These are phyloP conservation scores for Paramisgurnus dabryanus DNA, from an alignment of 2,113 vertebrate genomes.

Conservation along the genomic window DNA sequence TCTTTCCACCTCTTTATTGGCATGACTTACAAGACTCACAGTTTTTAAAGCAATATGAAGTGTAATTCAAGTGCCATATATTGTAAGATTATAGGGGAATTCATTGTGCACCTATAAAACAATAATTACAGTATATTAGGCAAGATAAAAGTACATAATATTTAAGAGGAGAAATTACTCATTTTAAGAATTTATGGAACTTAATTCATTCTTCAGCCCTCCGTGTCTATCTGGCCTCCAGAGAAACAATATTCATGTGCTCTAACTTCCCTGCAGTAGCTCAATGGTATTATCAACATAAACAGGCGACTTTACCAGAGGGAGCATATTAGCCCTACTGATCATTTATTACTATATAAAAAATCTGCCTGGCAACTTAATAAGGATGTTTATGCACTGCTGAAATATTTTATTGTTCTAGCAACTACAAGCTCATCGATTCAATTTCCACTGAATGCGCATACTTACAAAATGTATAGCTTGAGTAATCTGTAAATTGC, in stretches of 20 bases:
- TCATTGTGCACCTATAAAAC: not conserved
- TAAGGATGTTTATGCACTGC: too few species aligned
- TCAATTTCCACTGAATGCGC: too few species aligned
- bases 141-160: not conserved
- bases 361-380: too few species aligned
- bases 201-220: not conserved
- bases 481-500: too few species aligned
- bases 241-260: conserved; percentile 25
- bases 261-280: conserved; percentile 23
- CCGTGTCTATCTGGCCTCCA: conserved; percentile 12
- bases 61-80: not conserved
- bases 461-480: too few species aligned
- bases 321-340: conserved; percentile 17
- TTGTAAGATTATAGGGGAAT: not conserved
- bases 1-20: conserved; percentile 7
- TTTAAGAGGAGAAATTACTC: not conserved
- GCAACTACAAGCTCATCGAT: too few species aligned
- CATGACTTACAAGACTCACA: not conserved
- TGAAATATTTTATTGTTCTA: too few species aligned
- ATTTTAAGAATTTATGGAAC: not conserved
- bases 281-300: conserved; percentile 40
- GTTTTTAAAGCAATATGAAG: conserved; percentile 14
- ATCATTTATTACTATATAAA: conserved; percentile 7
- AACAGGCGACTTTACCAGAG: conserved; percentile 27
- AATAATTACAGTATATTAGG: not conserved